Conservation (phyloP, 2,797 vertebrate genomes). For the Anguilla anguilla region DNA sequence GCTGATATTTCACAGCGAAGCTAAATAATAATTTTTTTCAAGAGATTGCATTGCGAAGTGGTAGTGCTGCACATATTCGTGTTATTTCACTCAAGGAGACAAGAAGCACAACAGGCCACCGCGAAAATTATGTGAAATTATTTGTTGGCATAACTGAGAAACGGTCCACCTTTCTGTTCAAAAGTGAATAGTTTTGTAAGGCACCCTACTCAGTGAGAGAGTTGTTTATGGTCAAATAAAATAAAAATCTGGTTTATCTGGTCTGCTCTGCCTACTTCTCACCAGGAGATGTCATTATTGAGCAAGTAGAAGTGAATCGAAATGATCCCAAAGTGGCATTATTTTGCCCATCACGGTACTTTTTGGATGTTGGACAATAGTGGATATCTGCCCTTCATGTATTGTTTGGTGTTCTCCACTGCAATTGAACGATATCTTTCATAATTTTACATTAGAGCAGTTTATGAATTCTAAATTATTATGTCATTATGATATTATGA, state of each 20-base stretch:
- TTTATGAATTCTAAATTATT: neutral
- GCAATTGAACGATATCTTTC: neutral
- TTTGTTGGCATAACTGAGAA: neutral
- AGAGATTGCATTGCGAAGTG: too few species aligned
- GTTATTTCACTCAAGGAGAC: too few species aligned
- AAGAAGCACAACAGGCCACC: neutral
- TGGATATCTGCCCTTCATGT: neutral
- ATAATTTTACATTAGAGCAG: neutral
- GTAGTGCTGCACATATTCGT: too few species aligned
- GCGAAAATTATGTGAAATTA: neutral
- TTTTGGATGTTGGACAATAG: neutral
- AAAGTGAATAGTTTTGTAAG: neutral
- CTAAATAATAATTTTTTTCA: too few species aligned
- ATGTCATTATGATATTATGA: too few species aligned
- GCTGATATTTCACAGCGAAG: too few species aligned
- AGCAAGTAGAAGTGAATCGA: neutral
- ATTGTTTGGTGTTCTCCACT: neutral
- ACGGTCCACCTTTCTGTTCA: neutral
- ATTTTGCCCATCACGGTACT: neutral
- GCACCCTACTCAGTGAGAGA: neutral
- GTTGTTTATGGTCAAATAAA: too few species aligned
- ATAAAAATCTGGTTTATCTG: neutral
- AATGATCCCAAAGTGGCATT: neutral
- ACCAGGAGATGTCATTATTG: neutral
- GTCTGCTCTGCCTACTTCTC: neutral